Base-by-base conservation (phyloP, 2,888 invertebrate genomes). In the Acronicta alni region DNA sequence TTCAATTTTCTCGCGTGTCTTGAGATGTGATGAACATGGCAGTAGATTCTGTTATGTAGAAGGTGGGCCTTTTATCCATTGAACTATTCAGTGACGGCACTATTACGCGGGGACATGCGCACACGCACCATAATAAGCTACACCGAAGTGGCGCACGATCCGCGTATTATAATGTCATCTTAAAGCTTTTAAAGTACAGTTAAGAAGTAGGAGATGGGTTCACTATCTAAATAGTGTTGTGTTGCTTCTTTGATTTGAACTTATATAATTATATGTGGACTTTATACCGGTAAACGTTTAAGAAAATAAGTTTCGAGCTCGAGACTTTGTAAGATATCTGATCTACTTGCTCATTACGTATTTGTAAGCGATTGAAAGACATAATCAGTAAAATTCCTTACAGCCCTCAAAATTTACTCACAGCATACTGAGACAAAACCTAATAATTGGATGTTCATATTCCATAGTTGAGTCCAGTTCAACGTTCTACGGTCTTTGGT, bases 81-180 rank as follows among this genome's bases (percentile, higher is more conserved):
- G n/a, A 30, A 18, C 44, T 71, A 20, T 48, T 15, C 20, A 57
- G 48, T 52, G 67, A 55, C 23, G 9, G 37, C 15, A 45, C 51
- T 56, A 48, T 60, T 57, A 57, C 20, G 51, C 43, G 6, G 64
- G 49, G 53, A 65, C 59, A 71, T 72, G 79, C 72, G 78, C 69
- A 62, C 73, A 76, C 77, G 71, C 74, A 72, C 65, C 37, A 42
- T 60, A 65, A 54, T 38, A 65, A 58, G 57, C 60, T 58, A 42
- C 47, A 49, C 58, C 32, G 55, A 65, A 67, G 64, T 64, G 44
- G 67, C 75, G 80, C 82, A 83, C 83, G 83, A 82, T 61, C 70
- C 45, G 18, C 55, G 61, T 72, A 81, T 83, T 83, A 83, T 76
- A 83, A 83, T 77, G 77, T 72, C 73, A 82, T 83, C 75, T 79